Percentiles rank a stretch among this genome's conserved stretches.
phyloP scores from a whole-genome alignment of 1,140 invertebrate genomes.

The Choristoneura fumiferana region DNA sequence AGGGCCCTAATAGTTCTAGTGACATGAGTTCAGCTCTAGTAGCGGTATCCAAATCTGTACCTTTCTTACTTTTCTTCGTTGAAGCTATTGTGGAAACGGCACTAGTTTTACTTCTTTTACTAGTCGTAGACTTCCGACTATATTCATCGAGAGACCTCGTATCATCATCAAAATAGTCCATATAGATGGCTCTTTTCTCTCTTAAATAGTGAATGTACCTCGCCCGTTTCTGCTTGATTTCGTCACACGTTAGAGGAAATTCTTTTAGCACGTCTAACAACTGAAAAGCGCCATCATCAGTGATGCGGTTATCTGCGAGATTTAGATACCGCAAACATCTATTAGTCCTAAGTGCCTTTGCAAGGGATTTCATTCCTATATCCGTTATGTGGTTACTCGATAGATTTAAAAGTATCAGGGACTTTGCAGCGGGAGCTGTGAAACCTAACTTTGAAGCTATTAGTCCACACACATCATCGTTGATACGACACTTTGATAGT shows the following conservation, averaged over 20 bases:
- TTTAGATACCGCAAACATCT: slow-evolving; percentile 55
- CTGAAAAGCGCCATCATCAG: slow-evolving; percentile 37
- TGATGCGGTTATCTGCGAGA: slow-evolving; percentile 51
- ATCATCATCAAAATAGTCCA: slow-evolving; percentile 30
- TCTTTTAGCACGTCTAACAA: slow-evolving; percentile 43
- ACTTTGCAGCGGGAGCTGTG: slow-evolving; percentile 27
- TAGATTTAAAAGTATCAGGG: slow-evolving; percentile 47
- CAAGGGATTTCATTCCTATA: slow-evolving; percentile 41
- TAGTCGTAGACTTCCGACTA: slow-evolving; percentile 25
- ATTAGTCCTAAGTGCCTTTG: slow-evolving; percentile 47
- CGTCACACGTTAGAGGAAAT: slow-evolving; percentile 42
- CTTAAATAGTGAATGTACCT: slow-evolving; percentile 39
- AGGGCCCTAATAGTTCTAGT: slow-evolving; percentile 35
- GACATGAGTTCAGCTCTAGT: slow-evolving; percentile 34
- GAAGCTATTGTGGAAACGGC: slow-evolving; percentile 18
- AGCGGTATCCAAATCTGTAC: slow-evolving; percentile 24
- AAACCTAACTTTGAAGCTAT: slow-evolving; percentile 39
- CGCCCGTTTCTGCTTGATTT: slow-evolving; percentile 32
- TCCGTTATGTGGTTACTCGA: slow-evolving; percentile 51
- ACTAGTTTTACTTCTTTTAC: slow-evolving; percentile 25
- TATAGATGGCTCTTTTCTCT: slow-evolving; percentile 29
- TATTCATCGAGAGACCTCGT: slow-evolving; percentile 28
- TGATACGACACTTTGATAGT: slow-evolving; percentile 43
- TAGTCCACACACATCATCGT: slow-evolving; percentile 38
- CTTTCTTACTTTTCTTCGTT: slow-evolving; percentile 27